A percentile compares a stretch with the other conserved stretches of the same genome.
phyloP scores from a whole-genome alignment of 1,140 invertebrate genomes.

The Pogonomyrmex californicus region DNA sequence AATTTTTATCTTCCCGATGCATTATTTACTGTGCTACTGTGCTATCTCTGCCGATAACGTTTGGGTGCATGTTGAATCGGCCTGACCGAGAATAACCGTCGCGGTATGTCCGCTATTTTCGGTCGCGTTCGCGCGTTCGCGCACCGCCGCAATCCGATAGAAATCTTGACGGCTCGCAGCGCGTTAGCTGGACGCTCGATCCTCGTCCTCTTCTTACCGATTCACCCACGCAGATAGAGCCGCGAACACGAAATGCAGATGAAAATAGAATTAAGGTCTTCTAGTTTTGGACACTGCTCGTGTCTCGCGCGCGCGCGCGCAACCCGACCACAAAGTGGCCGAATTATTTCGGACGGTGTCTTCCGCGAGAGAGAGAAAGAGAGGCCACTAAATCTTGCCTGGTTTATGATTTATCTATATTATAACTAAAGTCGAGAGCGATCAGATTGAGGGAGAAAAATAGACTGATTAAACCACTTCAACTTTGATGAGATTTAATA shows the following conservation, averaged over 20 bases:
- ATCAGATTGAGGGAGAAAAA: background rate
- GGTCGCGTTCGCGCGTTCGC: constrained; percentile 57
- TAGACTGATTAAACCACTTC: background rate
- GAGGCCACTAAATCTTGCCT: constrained; percentile 7
- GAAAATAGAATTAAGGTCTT: constrained; percentile 68
- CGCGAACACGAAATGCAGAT: constrained; percentile 49
- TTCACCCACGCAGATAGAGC: constrained; percentile 63
- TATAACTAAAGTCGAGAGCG: background rate
- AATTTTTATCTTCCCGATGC: background rate
- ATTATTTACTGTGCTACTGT: constrained; percentile 22
- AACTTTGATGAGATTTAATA: background rate
- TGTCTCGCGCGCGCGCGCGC: constrained; percentile 32
- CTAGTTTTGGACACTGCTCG: constrained; percentile 53
- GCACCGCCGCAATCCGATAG: constrained; percentile 59
- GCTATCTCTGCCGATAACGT: constrained; percentile 55
- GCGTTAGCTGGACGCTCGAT: constrained; percentile 54
- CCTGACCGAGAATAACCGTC: constrained; percentile 72
- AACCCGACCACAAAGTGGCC: constrained; percentile 37
- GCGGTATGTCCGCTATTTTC: constrained; percentile 76
- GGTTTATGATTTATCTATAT: constrained; percentile 2
- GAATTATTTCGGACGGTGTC: constrained; percentile 48
- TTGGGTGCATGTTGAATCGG: constrained; percentile 59
- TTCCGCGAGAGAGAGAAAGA: background rate
- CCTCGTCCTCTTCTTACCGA: constrained; percentile 66
- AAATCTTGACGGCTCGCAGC: constrained; percentile 7